These are phyloP conservation scores for Chaenodraco wilsoni DNA, from an alignment of 2,797 vertebrate species.

Conservation along the genomic window DNA sequence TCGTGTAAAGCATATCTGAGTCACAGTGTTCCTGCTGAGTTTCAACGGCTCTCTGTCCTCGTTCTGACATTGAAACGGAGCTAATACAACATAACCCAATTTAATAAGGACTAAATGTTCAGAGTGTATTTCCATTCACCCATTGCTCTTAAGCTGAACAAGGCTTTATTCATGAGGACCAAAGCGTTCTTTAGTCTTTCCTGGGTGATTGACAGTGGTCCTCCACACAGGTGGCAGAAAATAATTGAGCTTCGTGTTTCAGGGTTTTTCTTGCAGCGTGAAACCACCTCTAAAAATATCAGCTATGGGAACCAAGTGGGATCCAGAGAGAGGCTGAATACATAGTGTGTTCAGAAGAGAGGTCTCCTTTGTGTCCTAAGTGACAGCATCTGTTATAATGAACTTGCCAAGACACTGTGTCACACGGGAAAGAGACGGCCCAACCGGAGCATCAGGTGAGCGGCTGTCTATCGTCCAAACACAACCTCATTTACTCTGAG, in stretches of 20 bases:
- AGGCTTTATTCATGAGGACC: slow-evolving; percentile 10
- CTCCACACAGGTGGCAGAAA: slow-evolving; percentile 25
- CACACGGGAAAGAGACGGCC: slow-evolving; percentile 21
- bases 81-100: slow-evolving; percentile 26
- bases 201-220: slow-evolving; percentile 20
- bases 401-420: slow-evolving; percentile 32
- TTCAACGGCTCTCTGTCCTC: slow-evolving; percentile 43
- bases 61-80: slow-evolving; percentile 45
- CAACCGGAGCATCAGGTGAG: slow-evolving; percentile 29
- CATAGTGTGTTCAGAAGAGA: slow-evolving; percentile 43
- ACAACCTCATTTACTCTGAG: slow-evolving; percentile 10
- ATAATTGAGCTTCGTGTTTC: slow-evolving; percentile 21
- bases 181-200: slow-evolving; percentile 15
- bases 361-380: slow-evolving; percentile 46
- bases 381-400: slow-evolving; percentile 51
- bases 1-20: slow-evolving; percentile 29
- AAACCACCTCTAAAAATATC: slow-evolving; percentile 52
- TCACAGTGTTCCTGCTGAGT: slow-evolving; percentile 24
- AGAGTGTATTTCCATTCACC: neutral
- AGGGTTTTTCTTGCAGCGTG: neutral
- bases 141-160: slow-evolving; percentile 9
- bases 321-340: slow-evolving; percentile 30
- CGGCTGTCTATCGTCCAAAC: neutral
- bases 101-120: slow-evolving; percentile 24
- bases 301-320: slow-evolving; percentile 21